phyloP scores from a whole-genome alignment of 2,797 vertebrate genomes.

The Halcyon smyrnensis region DNA sequence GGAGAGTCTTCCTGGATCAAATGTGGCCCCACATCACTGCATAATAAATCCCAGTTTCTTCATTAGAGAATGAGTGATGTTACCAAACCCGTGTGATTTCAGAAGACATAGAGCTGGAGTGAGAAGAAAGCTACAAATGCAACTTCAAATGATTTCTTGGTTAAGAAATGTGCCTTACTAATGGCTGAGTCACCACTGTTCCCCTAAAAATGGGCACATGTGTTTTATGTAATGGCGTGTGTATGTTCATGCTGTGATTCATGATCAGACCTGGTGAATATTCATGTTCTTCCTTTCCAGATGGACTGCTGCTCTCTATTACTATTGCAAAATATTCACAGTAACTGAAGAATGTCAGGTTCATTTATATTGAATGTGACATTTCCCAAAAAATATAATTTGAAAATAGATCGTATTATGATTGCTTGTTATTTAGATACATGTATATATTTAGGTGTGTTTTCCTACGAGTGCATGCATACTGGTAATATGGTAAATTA shows the following conservation, averaged over 20 bases:
- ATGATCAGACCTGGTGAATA: background rate
- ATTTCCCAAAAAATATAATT: background rate
- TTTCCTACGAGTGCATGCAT: background rate
- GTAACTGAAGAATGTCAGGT: background rate
- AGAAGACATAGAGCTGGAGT: background rate
- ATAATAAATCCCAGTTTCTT: background rate
- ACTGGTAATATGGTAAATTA: background rate
- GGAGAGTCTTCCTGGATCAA: background rate
- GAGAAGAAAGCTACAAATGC: background rate
- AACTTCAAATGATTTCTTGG: background rate
- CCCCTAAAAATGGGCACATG: background rate
- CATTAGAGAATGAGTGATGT: background rate
- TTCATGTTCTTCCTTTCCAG: background rate
- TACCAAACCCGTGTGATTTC: rapidly evolving
- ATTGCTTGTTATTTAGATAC: background rate
- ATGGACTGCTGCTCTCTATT: background rate
- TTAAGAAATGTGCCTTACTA: background rate
- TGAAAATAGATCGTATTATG: background rate
- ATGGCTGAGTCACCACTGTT: background rate
- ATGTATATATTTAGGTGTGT: rapidly evolving
- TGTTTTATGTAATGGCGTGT: background rate
- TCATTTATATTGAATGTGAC: background rate
- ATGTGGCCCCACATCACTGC: rapidly evolving
- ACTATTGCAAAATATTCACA: background rate
- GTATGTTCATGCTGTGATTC: background rate